These are phyloP conservation scores for Cephalopterus ornatus DNA, from an alignment of 2,113 vertebrate genomes.

Conservation along the genomic window DNA sequence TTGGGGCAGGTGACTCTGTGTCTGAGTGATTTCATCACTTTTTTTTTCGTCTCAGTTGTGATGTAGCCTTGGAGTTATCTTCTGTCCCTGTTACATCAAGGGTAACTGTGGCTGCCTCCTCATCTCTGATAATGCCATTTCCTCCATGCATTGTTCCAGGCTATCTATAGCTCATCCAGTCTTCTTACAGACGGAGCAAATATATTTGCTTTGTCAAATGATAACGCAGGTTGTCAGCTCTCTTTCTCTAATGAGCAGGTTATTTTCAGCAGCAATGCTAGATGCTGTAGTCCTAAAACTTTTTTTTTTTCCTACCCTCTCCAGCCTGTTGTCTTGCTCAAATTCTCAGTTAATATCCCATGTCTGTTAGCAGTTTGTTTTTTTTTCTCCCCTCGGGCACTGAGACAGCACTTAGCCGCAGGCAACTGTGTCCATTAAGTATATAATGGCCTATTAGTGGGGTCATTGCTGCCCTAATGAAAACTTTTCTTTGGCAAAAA, in stretches of 20 bases:
- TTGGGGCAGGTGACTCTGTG: background rate
- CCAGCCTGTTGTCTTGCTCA: background rate
- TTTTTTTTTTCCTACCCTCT: background rate
- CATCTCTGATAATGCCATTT: background rate
- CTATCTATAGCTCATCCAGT: background rate
- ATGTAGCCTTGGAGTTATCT: background rate
- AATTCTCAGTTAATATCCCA: background rate
- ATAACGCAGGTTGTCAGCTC: background rate
- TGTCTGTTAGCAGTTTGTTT: background rate
- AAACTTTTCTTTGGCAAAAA: background rate
- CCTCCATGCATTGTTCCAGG: background rate
- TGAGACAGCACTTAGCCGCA: background rate
- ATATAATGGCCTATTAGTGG: accelerated
- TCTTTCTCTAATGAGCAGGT: background rate
- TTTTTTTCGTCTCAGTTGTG: background rate
- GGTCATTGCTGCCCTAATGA: background rate
- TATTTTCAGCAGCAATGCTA: background rate
- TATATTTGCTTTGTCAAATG: background rate
- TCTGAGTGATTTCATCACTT: background rate
- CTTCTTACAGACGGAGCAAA: background rate
- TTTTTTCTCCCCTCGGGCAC: background rate
- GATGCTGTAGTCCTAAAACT: background rate
- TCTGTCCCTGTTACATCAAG: background rate
- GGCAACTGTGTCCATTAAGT: background rate
- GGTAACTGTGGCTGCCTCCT: background rate